phyloP scores from a whole-genome alignment of 1,140 invertebrate genomes.

The Eciton burchellii region DNA sequence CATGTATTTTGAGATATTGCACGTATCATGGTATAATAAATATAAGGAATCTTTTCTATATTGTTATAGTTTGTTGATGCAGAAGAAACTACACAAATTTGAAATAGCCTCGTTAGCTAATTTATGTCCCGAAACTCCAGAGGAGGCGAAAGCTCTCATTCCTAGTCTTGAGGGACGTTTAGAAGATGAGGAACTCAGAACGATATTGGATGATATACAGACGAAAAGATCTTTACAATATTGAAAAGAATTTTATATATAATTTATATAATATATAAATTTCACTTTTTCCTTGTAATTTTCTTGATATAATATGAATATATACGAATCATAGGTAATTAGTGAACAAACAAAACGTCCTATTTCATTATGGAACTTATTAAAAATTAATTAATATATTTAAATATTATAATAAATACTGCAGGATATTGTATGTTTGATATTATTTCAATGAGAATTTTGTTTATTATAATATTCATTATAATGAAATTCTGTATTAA shows the following conservation, averaged over 20 bases:
- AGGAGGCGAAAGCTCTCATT: conserved; percentile 98
- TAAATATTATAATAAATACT: neutral
- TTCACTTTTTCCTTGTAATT: neutral
- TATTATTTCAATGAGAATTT: conserved; percentile 24
- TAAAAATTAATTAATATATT: conserved; percentile 14
- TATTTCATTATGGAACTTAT: neutral
- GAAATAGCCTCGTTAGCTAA: conserved; percentile 99
- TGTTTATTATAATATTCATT: conserved; percentile 12
- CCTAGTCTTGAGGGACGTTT: conserved; percentile 98
- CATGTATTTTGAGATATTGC: too few relatives aligned
- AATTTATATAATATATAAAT: neutral
- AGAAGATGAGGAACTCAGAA: conserved; percentile 97
- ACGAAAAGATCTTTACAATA: conserved; percentile 99
- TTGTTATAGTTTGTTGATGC: conserved; percentile 93
- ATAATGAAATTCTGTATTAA: conserved; percentile 33
- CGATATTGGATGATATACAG: conserved; percentile 98
- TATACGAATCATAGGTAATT: neutral
- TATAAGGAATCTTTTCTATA: neutral
- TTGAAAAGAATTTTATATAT: conserved; percentile 84
- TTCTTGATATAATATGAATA: neutral
- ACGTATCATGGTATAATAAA: neutral
- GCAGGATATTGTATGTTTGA: neutral
- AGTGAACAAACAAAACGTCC: neutral
- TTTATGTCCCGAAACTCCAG: conserved; percentile 98
- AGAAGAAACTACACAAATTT: conserved; percentile 99